Conservation (phyloP, 2,888 invertebrate genomes). For the Sarcophaga rosellei region DNA sequence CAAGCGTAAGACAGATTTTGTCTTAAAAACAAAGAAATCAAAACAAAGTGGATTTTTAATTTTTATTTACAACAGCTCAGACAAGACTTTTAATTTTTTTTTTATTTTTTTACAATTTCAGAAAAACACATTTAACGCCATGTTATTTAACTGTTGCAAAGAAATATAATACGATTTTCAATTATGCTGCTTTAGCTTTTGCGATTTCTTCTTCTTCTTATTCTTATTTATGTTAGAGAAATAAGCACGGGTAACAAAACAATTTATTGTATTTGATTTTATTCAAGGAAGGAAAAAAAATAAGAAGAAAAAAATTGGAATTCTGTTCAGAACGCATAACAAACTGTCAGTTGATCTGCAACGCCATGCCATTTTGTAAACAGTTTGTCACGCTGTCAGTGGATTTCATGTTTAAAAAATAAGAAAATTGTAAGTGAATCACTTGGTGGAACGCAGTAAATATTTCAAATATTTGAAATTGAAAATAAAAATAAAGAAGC, state of each 20-base stretch:
- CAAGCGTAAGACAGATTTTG: not conserved
- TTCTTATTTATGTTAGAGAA: not conserved
- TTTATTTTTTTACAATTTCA: not conserved
- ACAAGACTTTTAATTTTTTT: not conserved
- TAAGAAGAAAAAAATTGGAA: not conserved
- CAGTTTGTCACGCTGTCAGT: conserved; percentile 61
- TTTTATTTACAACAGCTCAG: not conserved
- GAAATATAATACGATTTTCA: not conserved
- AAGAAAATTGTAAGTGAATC: conserved; percentile 19
- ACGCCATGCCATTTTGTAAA: conserved; percentile 51
- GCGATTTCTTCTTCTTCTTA: not conserved
- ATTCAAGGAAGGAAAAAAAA: not conserved
- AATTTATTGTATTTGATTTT: not conserved
- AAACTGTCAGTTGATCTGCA: conserved; percentile 58
- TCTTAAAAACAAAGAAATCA: not conserved
- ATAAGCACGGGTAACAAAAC: conserved; percentile 2
- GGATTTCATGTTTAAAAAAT: conserved; percentile 4
- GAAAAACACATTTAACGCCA: not conserved
- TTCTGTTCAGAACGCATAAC: conserved; percentile 24
- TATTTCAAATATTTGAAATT: not conserved
- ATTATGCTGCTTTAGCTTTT: not conserved
- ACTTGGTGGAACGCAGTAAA: not conserved
- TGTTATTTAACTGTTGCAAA: not conserved
- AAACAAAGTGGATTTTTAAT: not conserved
- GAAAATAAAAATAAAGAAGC: not conserved